phyloP scores from a whole-genome alignment of 2,113 vertebrate genomes.

The Phoenicopterus ruber region DNA sequence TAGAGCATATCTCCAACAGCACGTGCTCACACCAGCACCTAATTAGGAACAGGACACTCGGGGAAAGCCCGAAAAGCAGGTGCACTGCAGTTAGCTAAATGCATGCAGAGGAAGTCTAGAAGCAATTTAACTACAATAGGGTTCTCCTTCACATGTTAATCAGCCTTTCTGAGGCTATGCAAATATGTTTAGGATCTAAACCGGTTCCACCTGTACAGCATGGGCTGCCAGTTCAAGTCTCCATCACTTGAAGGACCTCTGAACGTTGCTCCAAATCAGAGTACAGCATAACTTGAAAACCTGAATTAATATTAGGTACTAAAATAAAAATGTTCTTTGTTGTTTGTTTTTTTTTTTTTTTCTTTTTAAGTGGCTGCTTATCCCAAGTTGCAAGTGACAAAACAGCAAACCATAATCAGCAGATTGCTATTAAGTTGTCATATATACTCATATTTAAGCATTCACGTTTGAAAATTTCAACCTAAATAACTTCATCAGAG shows the following conservation, averaged over 20 bases:
- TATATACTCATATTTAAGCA: not conserved
- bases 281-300: not conserved
- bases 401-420: not conserved
- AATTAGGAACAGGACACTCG: not conserved
- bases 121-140: not conserved
- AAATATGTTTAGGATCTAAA: not conserved
- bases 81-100: not conserved
- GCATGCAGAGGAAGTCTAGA: not conserved
- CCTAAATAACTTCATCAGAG: not conserved
- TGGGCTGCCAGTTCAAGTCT: not conserved
- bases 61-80: not conserved
- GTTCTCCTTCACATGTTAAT: not conserved
- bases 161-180: not conserved
- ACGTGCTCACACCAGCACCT: not conserved
- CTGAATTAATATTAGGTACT: not conserved
- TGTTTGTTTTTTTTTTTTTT: not conserved
- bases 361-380: not conserved
- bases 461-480: not conserved
- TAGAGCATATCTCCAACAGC: not conserved
- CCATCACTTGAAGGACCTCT: not conserved
- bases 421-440: not conserved
- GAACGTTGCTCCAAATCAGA: not conserved
- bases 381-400: not conserved
- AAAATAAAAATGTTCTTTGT: not conserved
- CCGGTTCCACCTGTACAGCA: not conserved